These are phyloP conservation scores for Darevskia mixta DNA, from an alignment of 2,797 vertebrate genomes.

Conservation along the genomic window DNA sequence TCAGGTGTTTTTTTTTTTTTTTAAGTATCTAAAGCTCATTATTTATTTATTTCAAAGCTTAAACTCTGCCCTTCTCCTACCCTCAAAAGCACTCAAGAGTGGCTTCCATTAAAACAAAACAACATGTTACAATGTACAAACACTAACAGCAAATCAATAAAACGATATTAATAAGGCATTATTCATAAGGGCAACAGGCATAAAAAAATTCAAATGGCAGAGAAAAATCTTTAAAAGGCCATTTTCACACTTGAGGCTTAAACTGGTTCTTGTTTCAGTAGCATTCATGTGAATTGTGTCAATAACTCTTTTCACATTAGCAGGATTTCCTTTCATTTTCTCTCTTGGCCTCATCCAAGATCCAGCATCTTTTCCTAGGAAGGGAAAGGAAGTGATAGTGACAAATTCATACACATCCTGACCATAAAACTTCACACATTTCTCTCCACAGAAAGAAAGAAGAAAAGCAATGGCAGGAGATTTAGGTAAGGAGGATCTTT, in stretches of 20 bases:
- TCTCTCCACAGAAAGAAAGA: too few species aligned
- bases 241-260: neutral
- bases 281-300: neutral
- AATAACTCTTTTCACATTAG: neutral
- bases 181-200: neutral
- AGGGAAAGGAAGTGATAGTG: too few species aligned
- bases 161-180: slow-evolving; percentile 13
- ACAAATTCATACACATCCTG: too few species aligned
- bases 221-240: neutral
- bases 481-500: too few species aligned
- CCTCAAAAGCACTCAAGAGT: neutral
- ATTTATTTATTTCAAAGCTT: neutral
- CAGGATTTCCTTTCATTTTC: neutral
- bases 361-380: too few species aligned
- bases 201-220: neutral
- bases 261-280: neutral
- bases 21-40: neutral
- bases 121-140: neutral
- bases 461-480: too few species aligned
- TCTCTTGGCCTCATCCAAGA: neutral
- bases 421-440: too few species aligned
- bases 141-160: neutral
- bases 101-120: slow-evolving; percentile 2
- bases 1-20: too few species aligned
- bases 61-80: neutral